Evolutionary conservation across 2,888 invertebrate genomes (phyloP).

Genomic region (Tolmerus cingulatus): DNA sequence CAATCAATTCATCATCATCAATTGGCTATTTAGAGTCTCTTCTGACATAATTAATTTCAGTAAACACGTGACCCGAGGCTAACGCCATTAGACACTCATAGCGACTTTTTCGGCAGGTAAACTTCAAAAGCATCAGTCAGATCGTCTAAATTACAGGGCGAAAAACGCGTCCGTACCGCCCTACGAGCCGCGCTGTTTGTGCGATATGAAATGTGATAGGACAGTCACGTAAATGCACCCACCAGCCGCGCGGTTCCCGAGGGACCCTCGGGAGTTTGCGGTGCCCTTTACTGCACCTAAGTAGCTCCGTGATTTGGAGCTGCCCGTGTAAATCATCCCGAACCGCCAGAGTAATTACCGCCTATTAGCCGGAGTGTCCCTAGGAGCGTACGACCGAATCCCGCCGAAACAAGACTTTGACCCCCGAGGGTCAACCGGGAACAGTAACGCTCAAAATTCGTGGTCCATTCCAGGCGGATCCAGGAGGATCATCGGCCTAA

Average conservation of each 20-base stretch:
- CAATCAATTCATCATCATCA: background rate
- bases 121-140: background rate
- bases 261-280: background rate
- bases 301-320: background rate
- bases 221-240: slow-evolving; percentile 3
- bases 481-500: slow-evolving; percentile 10
- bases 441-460: background rate
- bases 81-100: background rate
- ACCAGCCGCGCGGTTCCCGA: background rate
- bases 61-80: background rate
- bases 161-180: background rate
- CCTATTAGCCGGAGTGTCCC: slow-evolving; percentile 23
- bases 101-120: background rate
- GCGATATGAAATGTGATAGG: slow-evolving; percentile 17
- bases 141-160: slow-evolving; percentile 13
- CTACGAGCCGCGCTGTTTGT: background rate
- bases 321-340: slow-evolving; percentile 16
- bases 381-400: slow-evolving; percentile 12
- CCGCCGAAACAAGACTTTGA: background rate
- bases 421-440: background rate
- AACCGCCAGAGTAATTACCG: background rate
- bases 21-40: background rate
- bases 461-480: background rate
- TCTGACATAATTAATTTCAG: background rate
- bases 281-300: slow-evolving; percentile 8